Percentiles rank a stretch among this genome's conserved stretches.
Evolutionary conservation across 2,797 vertebrate genomes (phyloP).

Genomic region (Crenuchus spilurus): DNA sequence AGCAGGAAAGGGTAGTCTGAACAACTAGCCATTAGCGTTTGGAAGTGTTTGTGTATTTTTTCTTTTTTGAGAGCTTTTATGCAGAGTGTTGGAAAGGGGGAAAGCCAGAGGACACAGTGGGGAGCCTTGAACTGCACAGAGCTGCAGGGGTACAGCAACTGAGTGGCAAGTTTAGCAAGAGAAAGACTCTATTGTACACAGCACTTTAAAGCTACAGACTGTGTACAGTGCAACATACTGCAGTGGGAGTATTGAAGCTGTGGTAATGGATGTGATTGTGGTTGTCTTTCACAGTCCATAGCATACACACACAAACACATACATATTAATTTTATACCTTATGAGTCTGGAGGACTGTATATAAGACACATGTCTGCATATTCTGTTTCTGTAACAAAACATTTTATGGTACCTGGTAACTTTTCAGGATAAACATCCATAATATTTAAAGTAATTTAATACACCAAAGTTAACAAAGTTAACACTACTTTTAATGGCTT

Average conservation of each 20-base stretch:
- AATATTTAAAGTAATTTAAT: too few relatives aligned
- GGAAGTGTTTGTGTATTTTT: slow-evolving; percentile 17
- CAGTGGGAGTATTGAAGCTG: neutral
- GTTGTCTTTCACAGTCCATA: neutral
- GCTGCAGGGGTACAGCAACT: neutral
- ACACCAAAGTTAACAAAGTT: too few relatives aligned
- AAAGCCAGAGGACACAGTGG: neutral
- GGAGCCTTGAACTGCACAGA: slow-evolving; percentile 1
- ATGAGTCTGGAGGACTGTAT: too few relatives aligned
- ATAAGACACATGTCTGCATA: too few relatives aligned
- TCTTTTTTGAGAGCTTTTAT: slow-evolving; percentile 6
- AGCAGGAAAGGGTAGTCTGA: slow-evolving; percentile 10
- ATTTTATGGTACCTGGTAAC: too few relatives aligned
- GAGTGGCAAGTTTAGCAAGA: neutral
- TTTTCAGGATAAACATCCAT: too few relatives aligned
- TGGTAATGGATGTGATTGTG: neutral
- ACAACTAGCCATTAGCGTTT: slow-evolving; percentile 5
- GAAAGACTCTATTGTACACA: neutral
- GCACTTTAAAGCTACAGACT: neutral
- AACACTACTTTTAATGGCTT: too few relatives aligned
- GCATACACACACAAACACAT: neutral
- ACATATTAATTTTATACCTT: too few relatives aligned
- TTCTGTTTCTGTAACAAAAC: too few relatives aligned
- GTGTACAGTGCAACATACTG: neutral
- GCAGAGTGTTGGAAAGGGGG: neutral